Conservation (phyloP, 2,797 vertebrate species). For the Pangasius mekongensis region DNA sequence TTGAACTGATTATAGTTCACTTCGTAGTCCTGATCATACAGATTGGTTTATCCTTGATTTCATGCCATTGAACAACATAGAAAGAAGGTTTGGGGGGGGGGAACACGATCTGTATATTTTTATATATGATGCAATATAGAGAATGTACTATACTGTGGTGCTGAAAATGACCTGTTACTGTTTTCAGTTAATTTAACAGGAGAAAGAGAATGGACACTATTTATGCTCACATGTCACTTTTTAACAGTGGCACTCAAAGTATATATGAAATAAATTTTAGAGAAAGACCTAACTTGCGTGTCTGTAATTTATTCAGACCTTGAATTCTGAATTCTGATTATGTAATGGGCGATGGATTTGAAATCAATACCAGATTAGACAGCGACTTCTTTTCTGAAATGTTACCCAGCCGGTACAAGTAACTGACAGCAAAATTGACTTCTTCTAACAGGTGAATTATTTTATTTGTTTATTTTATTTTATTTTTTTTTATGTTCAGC, state of each 20-base stretch:
- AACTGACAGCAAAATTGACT: neutral
- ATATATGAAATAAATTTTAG: slow-evolving; percentile 69
- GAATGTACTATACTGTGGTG: slow-evolving; percentile 84
- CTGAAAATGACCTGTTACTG: slow-evolving; percentile 81
- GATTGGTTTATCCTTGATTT: slow-evolving; percentile 72
- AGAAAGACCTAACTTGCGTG: slow-evolving; percentile 52
- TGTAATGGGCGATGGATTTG: neutral
- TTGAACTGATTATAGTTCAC: slow-evolving; percentile 52
- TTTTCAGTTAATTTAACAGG: slow-evolving; percentile 78
- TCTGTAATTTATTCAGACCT: slow-evolving; percentile 13
- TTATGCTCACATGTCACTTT: slow-evolving; percentile 78
- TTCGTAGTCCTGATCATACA: slow-evolving; percentile 57
- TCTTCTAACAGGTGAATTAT: neutral
- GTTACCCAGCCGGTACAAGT: neutral
- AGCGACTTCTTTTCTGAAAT: neutral
- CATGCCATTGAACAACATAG: slow-evolving; percentile 81
- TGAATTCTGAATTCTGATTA: neutral
- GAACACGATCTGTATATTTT: slow-evolving; percentile 81
- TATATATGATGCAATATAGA: slow-evolving; percentile 84
- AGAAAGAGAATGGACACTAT: slow-evolving; percentile 73
- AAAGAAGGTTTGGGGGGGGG: slow-evolving; percentile 76
- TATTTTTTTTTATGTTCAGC: neutral
- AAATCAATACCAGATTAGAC: neutral
- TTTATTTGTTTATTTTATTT: neutral
- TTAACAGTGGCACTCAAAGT: slow-evolving; percentile 73